Base-by-base conservation (phyloP, 1,140 invertebrate genomes). In the Drosophila lowei region DNA sequence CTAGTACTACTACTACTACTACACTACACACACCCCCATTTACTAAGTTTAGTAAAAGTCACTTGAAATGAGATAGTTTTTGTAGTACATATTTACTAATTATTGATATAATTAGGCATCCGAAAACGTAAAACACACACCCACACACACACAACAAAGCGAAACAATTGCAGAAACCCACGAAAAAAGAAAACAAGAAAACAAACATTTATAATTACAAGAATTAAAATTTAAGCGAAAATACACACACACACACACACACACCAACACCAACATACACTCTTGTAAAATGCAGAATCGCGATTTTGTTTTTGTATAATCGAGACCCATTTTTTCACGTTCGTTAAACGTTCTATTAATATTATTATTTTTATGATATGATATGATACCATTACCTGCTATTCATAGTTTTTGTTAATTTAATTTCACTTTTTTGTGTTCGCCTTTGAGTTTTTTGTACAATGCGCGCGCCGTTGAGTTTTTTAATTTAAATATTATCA, bases 51-150 rank as follows among this genome's bases (percentile, higher is more conserved):
- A 88, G 79, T 72, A 77, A 81, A 72, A 86, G 83, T 81, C 83
- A 88, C 78, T 88, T 88, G 34, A 85, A 77, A 67, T 38, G 34
- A 38, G 34, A 38, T 11, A 64, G 79, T 77, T 84, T 83, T 78
- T 78, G 81, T 86, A 86, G 83, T 75, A 72, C 81, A 88, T 84
- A 83, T 64, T 81, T 83, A 83, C 74, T 62, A 81, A 81, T 86
- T 73, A 72, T 65, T 42, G 44, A 34, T 65, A 64, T 56, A 58
- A 41, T 73, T 73, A 73, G 49, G 43, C 34, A 68, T 48, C n/a
- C 50, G 64, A 42, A 38, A 80, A 42, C 49, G 52, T 56, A 56
- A 59, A 59, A 73, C 55, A 65, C 41, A 59, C 59, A 28, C 5
- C 23, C 23, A 55, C 38, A 8, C 23, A 46, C 11, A 46, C 41